Evolutionary conservation across 2,888 invertebrate genomes (phyloP).

Genomic region (Pollenia angustigena): DNA sequence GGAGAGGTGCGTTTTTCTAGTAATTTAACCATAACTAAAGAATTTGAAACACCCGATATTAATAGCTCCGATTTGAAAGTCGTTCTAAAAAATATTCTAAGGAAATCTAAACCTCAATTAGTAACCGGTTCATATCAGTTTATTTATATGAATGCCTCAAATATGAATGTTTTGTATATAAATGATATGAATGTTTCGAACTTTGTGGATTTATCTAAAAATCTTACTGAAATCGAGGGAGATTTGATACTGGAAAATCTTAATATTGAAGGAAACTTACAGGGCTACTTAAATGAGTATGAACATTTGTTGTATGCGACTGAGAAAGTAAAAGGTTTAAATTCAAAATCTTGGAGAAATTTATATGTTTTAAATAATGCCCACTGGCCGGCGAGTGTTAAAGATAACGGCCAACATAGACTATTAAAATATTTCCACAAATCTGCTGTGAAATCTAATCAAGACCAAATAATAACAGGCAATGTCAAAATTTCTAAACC

Average conservation of each 20-base stretch:
- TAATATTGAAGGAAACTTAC: slow-evolving; percentile 75
- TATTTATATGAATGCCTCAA: slow-evolving; percentile 71
- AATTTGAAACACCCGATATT: slow-evolving; percentile 74
- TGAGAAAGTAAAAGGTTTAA: slow-evolving; percentile 69
- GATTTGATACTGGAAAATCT: slow-evolving; percentile 77
- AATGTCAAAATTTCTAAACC: slow-evolving; percentile 78
- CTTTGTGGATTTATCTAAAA: slow-evolving; percentile 77
- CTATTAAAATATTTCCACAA: slow-evolving; percentile 78
- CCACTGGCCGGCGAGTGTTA: slow-evolving; percentile 73
- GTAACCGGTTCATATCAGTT: slow-evolving; percentile 79
- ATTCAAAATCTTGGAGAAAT: slow-evolving; percentile 76
- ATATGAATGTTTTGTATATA: slow-evolving; percentile 78
- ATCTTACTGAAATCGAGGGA: slow-evolving; percentile 74
- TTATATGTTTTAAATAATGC: slow-evolving; percentile 78
- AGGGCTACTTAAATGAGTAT: slow-evolving; percentile 67
- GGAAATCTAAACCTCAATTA: slow-evolving; percentile 77
- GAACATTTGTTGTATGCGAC: slow-evolving; percentile 61
- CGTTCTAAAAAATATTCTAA: slow-evolving; percentile 77
- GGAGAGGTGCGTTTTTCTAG: slow-evolving; percentile 77
- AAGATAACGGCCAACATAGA: slow-evolving; percentile 62
- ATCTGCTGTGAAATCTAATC: slow-evolving; percentile 78
- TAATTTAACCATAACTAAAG: slow-evolving; percentile 76
- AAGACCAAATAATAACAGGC: slow-evolving; percentile 78
- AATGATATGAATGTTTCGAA: slow-evolving; percentile 75
- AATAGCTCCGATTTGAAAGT: slow-evolving; percentile 76